Evolutionary conservation across 2,888 invertebrate species (phyloP).

Genomic region (Amiota mariae): DNA sequence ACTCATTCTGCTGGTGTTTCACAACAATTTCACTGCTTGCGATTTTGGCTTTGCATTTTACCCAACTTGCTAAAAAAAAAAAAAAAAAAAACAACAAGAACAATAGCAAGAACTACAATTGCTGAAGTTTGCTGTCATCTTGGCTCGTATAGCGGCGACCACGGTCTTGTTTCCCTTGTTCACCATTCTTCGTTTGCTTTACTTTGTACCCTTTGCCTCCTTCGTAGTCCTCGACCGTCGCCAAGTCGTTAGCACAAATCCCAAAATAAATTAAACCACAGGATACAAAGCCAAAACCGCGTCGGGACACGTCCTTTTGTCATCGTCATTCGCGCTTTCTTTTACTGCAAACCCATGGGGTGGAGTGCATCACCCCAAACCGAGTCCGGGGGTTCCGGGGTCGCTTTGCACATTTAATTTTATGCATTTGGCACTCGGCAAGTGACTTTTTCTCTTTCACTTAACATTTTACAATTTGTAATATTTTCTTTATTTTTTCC

Average conservation of each 20-base stretch:
- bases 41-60: too few species aligned
- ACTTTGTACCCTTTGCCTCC: too few species aligned
- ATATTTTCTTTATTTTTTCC: too few species aligned
- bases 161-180: neutral
- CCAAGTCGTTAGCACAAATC: conserved; percentile 36
- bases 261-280: conserved; percentile 37
- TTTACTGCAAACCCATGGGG: neutral
- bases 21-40: too few species aligned
- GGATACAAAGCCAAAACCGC: conserved; percentile 35
- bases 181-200: neutral
- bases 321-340: neutral
- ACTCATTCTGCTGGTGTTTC: too few species aligned
- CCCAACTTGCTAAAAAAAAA: too few species aligned
- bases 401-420: neutral
- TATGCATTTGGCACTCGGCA: conserved; percentile 10
- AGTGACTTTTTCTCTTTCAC: too few species aligned
- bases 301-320: conserved; percentile 33
- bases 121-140: conserved; percentile 38
- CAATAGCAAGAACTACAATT: conserved; percentile 28
- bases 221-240: neutral
- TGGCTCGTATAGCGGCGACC: conserved; percentile 27
- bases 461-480: too few species aligned
- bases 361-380: neutral
- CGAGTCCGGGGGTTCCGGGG: too few species aligned
- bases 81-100: too few species aligned